Evolutionary conservation across 2,797 vertebrate species (phyloP).

Genomic region (Natrix natrix): DNA sequence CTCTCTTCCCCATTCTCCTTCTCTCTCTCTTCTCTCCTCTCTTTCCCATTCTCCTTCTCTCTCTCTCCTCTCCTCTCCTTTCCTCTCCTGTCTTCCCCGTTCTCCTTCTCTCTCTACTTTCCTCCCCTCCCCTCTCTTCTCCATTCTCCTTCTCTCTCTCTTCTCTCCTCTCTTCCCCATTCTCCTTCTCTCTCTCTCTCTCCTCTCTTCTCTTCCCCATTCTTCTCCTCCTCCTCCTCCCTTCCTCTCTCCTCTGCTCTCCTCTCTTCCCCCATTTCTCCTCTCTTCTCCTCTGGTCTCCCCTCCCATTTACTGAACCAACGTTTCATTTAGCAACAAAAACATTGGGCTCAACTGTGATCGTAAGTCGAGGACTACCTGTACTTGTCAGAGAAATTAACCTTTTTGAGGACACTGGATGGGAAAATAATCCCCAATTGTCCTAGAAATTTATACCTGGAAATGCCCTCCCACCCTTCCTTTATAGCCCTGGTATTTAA

Average conservation of each 20-base stretch:
- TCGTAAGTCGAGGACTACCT: background rate
- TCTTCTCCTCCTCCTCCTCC: too few species aligned
- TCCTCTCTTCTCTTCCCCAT: too few species aligned
- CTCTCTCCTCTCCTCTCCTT: too few species aligned
- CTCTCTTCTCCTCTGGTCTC: too few species aligned
- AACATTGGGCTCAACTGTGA: background rate
- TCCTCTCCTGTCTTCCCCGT: too few species aligned
- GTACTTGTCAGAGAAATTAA: background rate
- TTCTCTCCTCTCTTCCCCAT: too few species aligned
- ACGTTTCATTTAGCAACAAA: background rate
- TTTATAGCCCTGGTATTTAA: background rate
- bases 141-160: background rate
- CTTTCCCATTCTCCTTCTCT: too few species aligned
- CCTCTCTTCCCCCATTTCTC: too few species aligned
- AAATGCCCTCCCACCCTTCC: too few species aligned
- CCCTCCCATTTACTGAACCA: background rate
- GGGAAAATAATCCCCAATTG: background rate
- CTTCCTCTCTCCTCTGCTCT: too few species aligned
- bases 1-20: too few species aligned
- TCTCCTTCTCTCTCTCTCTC: background rate
- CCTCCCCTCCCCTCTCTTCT: rapidly evolving
- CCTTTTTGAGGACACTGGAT: background rate
- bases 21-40: too few species aligned
- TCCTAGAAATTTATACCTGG: background rate
- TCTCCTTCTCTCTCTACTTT: rapidly evolving